These are phyloP conservation scores for Opisthocomus hoazin DNA, from an alignment of 2,113 vertebrate species.

Conservation along the genomic window DNA sequence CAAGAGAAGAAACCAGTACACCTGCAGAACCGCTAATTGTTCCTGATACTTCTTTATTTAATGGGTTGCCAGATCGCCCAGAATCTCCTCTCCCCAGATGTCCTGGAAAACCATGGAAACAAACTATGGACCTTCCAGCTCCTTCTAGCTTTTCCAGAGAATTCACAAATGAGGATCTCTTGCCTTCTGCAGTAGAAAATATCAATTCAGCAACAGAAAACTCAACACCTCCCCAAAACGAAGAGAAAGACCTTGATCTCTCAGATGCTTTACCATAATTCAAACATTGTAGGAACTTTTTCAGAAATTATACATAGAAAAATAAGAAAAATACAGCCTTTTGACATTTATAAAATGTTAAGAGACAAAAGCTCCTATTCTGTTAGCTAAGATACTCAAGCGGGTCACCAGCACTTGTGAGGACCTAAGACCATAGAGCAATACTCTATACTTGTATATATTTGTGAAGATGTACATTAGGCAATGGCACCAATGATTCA, in stretches of 20 bases:
- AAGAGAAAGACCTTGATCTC: conserved; percentile 29
- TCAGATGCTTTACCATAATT: conserved; percentile 33
- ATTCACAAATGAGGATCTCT: conserved; percentile 16
- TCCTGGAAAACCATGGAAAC: conserved; percentile 86
- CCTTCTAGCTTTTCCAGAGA: not conserved
- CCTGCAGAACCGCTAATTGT: not conserved
- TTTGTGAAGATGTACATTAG: not conserved
- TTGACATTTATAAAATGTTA: not conserved
- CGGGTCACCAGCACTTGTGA: not conserved
- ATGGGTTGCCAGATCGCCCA: conserved; percentile 40
- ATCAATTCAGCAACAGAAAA: not conserved
- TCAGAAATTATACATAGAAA: not conserved
- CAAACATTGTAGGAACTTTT: not conserved
- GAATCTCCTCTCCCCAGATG: conserved; percentile 69
- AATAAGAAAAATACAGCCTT: not conserved
- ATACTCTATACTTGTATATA: not conserved
- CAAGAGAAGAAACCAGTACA: not conserved
- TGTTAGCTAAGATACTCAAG: not conserved
- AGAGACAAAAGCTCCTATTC: not conserved
- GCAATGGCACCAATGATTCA: not conserved
- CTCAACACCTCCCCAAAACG: not conserved
- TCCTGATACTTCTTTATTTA: conserved; percentile 18
- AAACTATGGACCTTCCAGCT: not conserved
- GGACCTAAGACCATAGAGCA: not conserved
- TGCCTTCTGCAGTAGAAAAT: not conserved